Base-by-base conservation (phyloP, 2,113 vertebrate genomes). In the Cyanistes caeruleus region DNA sequence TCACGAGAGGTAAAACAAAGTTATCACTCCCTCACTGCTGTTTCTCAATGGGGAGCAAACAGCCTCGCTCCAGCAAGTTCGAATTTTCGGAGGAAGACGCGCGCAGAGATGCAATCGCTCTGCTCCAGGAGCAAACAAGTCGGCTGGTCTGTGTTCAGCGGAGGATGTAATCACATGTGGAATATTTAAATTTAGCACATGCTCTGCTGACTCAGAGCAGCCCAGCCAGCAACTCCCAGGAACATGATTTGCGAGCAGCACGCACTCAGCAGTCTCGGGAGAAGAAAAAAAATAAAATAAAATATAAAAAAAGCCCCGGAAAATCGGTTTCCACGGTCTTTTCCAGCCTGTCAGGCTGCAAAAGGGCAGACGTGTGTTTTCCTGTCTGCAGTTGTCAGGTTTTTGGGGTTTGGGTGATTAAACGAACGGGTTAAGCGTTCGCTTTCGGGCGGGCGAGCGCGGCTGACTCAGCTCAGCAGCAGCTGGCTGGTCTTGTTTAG, bases 401-500 rank as follows among this genome's bases (percentile, higher is more conserved):
- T 51, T 91, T 78, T 11, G 51, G 62, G n/a, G 51, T 51, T 72
- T 55, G 10, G 9, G 31, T 75, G 69, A 70, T 76, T 44, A 72
- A 87, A 74, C 2, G 73, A 88, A 92, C 11, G 79, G 88, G 83
- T 96, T 96, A 96, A 95, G 56, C 24, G 82, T 74, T 39, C 33
- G 52, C 25, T 95, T 81, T 83, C 37, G 20, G 25, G 75, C n/a
- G 14, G 5, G 22, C 20, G 43, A 74, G 58, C 8, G 37, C 19
- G 74, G 81, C 80, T 94, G 90, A 88, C 88, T 95, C 79, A 91
- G 92, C 87, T 81, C 56, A 5, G 27, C 8, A 37, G 87, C 89
- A 90, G 95, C 95, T 85, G 94, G 73, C 91, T 85, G 78, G 23
- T 43, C 84, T 69, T 91, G 78, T 91, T 91, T 88, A 91, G 87